Evolutionary conservation across 2,113 vertebrate genomes (phyloP), one percentile per base, ranked within the genome.

Genomic region (Trichechus manatus): DNA sequence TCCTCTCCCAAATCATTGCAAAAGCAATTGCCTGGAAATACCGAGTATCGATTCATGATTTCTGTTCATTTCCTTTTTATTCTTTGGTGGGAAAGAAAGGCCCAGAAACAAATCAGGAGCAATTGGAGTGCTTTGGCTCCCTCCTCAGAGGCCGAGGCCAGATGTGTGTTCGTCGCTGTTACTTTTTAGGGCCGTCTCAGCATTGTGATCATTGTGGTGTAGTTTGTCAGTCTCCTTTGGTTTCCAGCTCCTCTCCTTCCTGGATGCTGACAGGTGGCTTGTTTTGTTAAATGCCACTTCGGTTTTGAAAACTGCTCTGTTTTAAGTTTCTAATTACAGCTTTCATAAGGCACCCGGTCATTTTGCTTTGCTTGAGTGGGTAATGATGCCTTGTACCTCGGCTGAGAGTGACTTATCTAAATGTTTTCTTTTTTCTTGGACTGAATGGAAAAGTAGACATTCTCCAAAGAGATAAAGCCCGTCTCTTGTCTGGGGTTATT

Each of bases 261-360:
- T 72, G 85, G 87, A 81, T 81, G 92, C 84, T 74, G 84, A 93
- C 95, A 94, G 88, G 97, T 94, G 96, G 56, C 89, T 88, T 42
- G 42, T 94, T 89, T 91, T 97, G 89, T 89, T 95, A 97, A 97
- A 95, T 33, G 82, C 88, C 91, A 80, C 70, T 94, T 94, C 87
- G 89, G 61, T 84, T 97, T 74, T 91, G 96, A 89, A 96, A 92
- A 31, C 29, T 10, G 42, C 79, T 96, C 91, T 25, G 89, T 87
- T 96, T 92, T 88, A 92, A 84, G 85, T 96, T 97, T 91, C 95
- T 97, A 92, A 96, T 95, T 87, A 72, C 23, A 93, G 95, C 83
- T 95, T 97, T 97, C 86, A n/a, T 77, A 68, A 86, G 91, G 85
- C 83, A 68, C 11, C 68, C 33, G 93, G 93, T 77, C 97, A 74